phyloP scores from a whole-genome alignment of 2,888 invertebrate genomes.

The Rhorus exstirpatorius region DNA sequence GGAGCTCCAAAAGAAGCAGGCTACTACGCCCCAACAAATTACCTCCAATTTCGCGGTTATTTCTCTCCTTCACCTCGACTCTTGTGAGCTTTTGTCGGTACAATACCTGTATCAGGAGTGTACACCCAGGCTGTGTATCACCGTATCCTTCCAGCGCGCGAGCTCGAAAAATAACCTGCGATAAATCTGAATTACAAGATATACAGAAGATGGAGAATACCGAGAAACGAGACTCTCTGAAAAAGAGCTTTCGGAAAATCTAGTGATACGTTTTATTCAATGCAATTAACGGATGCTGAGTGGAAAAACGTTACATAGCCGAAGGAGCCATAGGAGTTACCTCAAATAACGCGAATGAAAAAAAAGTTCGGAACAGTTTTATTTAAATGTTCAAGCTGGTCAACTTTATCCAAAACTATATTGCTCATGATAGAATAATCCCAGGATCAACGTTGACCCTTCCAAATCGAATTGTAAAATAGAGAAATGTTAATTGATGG shows the following conservation, averaged over 20 bases:
- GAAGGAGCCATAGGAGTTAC: not conserved
- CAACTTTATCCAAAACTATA: no score
- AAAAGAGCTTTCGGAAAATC: slow-evolving; percentile 70
- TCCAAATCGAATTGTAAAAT: no score
- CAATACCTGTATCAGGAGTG: slow-evolving; percentile 79
- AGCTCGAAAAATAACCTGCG: slow-evolving; percentile 77
- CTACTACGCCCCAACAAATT: slow-evolving; percentile 79
- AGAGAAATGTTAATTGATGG: no score
- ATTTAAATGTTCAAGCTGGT: not conserved
- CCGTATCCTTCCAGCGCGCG: slow-evolving; percentile 63
- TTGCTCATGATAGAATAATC: no score
- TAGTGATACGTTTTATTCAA: slow-evolving; percentile 49
- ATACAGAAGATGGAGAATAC: slow-evolving; percentile 53
- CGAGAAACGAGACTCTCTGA: slow-evolving; percentile 50
- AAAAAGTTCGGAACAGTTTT: not conserved
- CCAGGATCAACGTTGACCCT: no score
- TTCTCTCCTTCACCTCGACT: slow-evolving; percentile 70
- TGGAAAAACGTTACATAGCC: not conserved
- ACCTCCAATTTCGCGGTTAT: slow-evolving; percentile 83
- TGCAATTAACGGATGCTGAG: slow-evolving; percentile 7
- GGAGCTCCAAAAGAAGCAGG: slow-evolving; percentile 12
- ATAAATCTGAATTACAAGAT: slow-evolving; percentile 83
- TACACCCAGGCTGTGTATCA: slow-evolving; percentile 36
- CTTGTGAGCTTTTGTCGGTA: slow-evolving; percentile 38
- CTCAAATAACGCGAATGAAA: slow-evolving; percentile 11